Conservation (phyloP, 1,140 invertebrate species). For the Drosophila repletoides region DNA sequence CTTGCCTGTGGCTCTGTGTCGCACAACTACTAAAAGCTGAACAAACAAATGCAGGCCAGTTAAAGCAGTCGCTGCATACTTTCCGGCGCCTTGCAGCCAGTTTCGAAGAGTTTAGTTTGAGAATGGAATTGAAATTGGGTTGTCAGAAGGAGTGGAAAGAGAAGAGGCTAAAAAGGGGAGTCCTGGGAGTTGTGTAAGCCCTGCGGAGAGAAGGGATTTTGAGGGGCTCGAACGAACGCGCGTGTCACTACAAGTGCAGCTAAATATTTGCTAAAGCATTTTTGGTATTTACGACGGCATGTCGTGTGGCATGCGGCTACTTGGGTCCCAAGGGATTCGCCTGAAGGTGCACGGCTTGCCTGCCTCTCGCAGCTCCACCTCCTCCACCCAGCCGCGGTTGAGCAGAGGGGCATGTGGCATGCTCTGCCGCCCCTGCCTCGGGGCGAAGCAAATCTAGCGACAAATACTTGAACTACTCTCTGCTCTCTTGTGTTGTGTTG, state of each 20-base stretch:
- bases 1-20: constrained; percentile 44
- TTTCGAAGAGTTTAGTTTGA: not conserved
- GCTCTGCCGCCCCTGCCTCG: constrained; percentile 14
- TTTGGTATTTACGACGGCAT: constrained; percentile 75
- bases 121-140: not conserved
- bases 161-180: not conserved
- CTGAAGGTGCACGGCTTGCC: no score
- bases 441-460: constrained; percentile 30
- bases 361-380: not conserved
- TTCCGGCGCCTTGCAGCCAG: constrained; percentile 12
- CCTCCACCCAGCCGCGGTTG: not conserved
- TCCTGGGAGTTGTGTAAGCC: not conserved
- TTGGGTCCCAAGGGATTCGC: constrained; percentile 17
- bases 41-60: constrained; percentile 25
- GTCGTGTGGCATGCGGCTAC: constrained; percentile 56
- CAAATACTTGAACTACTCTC: constrained; percentile 41
- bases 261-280: constrained; percentile 75
- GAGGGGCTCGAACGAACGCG: constrained; percentile 21
- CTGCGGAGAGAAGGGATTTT: constrained; percentile 2
- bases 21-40: constrained; percentile 17
- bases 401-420: constrained; percentile 24
- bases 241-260: constrained; percentile 69
- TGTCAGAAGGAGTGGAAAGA: no score
- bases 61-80: constrained; percentile 48
- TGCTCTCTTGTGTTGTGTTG: no score